Conservation (phyloP, 2,888 invertebrate genomes). For the Yponomeuta malinellus region DNA sequence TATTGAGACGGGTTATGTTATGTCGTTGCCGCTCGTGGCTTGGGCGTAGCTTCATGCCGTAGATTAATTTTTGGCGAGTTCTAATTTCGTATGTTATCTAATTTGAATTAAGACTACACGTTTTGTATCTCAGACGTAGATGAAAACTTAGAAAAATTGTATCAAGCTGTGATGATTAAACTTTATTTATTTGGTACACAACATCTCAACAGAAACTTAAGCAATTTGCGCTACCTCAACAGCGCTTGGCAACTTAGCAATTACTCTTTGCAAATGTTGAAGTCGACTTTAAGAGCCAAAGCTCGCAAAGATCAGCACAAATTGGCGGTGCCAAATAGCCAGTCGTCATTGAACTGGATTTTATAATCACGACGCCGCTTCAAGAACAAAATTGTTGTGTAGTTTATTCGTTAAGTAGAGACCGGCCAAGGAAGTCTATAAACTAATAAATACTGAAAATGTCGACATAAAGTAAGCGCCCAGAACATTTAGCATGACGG, state of each 20-base stretch:
- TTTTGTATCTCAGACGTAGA: too few relatives aligned
- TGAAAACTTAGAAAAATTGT: too few relatives aligned
- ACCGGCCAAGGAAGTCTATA: background rate
- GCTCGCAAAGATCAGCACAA: background rate
- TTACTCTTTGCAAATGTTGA: background rate
- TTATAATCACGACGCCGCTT: constrained; percentile 26
- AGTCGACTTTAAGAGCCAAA: background rate
- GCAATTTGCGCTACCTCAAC: background rate
- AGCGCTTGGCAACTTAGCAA: background rate
- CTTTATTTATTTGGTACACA: background rate
- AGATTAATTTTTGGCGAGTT: too few relatives aligned
- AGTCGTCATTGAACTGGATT: constrained; percentile 42
- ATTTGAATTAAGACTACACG: too few relatives aligned
- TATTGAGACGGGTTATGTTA: constrained; percentile 1
- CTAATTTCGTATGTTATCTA: too few relatives aligned
- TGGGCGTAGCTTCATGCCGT: too few relatives aligned
- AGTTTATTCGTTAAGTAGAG: background rate
- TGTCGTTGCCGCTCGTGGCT: background rate
- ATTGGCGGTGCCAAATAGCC: background rate
- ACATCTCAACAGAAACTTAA: background rate
- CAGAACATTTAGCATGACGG: too few relatives aligned
- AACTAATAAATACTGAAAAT: too few relatives aligned
- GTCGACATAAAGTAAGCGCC: too few relatives aligned
- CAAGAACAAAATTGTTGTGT: constrained; percentile 9
- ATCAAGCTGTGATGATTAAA: too few relatives aligned